Conservation (phyloP, 2,797 vertebrate species). For the Odontamblyopus lacepedii region DNA sequence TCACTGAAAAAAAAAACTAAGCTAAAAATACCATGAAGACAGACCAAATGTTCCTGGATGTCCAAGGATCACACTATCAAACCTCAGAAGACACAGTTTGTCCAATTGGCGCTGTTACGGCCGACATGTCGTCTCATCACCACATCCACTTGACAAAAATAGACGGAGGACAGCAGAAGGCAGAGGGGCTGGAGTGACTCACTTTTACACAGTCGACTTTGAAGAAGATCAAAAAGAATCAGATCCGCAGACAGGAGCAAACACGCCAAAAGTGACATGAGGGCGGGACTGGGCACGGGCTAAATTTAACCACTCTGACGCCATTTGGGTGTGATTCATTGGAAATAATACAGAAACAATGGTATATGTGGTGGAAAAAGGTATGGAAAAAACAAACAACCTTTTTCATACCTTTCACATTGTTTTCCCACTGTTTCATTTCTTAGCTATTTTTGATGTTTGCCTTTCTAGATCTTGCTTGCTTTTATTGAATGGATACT, state of each 20-base stretch:
- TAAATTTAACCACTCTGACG: conserved; percentile 62
- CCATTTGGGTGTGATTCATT: conserved; percentile 43
- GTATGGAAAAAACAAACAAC: background rate
- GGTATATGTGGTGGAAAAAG: conserved; percentile 14
- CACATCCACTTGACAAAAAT: conserved; percentile 43
- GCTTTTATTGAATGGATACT: background rate
- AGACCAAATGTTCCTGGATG: conserved; percentile 35
- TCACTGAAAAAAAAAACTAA: background rate
- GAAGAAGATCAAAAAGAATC: conserved; percentile 57
- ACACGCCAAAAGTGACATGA: conserved; percentile 61
- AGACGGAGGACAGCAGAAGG: conserved; percentile 49
- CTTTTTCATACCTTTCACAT: background rate
- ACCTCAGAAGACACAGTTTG: conserved; percentile 18
- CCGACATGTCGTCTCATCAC: conserved; percentile 11
- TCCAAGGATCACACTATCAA: background rate
- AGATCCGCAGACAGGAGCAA: conserved; percentile 25
- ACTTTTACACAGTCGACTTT: conserved; percentile 55
- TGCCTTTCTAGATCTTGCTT: background rate
- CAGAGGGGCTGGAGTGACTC: conserved; percentile 55
- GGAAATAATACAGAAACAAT: conserved; percentile 31
- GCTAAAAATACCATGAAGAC: conserved; percentile 10
- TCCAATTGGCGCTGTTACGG: conserved; percentile 12
- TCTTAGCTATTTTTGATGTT: background rate
- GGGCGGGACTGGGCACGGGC: conserved; percentile 43
- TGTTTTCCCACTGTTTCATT: background rate